Base-by-base conservation (phyloP, 2,113 vertebrate genomes). In the Carassius auratus region DNA sequence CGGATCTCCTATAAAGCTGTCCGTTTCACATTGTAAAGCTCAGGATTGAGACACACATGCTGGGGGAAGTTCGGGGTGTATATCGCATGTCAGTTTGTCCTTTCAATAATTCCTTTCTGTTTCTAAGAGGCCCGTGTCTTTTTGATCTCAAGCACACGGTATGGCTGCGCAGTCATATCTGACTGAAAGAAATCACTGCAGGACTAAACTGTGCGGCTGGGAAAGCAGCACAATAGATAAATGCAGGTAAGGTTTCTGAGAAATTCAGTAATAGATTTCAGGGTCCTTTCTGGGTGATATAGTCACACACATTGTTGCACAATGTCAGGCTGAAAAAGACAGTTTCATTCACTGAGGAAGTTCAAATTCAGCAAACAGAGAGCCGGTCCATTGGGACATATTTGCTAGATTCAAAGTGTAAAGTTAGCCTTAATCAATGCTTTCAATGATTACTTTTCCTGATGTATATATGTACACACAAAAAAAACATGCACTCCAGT, bases 351-450 rank as follows among this genome's bases (percentile, higher is more conserved):
- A 71, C 26, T 23, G 12, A 17, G 57, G 12, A 86, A 64, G 71
- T 76, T 66, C 85, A 83, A 66, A 50, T 61, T 83, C 73, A 69
- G 80, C 78, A 82, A 76, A 86, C 48, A n/a, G 45, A 83, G 48
- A 2, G 59, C 45, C 23, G 48, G 14, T 61, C 78, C 57, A 13
- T 23, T 33, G 71, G 71, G 79, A 82, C 78, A 76, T 69, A 52
- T 81, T 61, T 57, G 19, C 73, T 38, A 42, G 64, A 68, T 66
- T 66, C 30, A 78, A 85, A 77, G 83, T 84, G 61, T 85, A 66
- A 66, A 66, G 74, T 68, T 85, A 82, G 79, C 80, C 61, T 83
- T 86, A 86, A 83, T 83, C 80, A 69, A 42, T 85, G 84, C 84
- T 85, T 85, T 68, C 85, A 30, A 30, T 30, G 30, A 2, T 30